These are phyloP conservation scores for Scrobipalpa atriplicella DNA, from an alignment of 2,888 invertebrate genomes.

Conservation along the genomic window DNA sequence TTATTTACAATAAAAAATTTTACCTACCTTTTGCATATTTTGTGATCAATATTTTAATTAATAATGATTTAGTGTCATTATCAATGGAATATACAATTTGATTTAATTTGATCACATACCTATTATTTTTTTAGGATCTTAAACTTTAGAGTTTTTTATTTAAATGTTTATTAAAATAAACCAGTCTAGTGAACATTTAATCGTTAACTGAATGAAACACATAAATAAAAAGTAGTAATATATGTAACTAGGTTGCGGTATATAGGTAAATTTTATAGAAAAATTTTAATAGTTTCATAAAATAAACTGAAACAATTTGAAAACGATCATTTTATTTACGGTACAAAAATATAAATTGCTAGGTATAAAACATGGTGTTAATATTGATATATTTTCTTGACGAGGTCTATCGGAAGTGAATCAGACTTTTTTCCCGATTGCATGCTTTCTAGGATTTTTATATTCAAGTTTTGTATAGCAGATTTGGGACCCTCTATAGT, in stretches of 20 bases:
- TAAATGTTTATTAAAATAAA: too few species aligned
- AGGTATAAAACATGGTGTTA: background rate
- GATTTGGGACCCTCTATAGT: slow-evolving; percentile 3
- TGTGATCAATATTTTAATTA: background rate
- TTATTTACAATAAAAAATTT: background rate
- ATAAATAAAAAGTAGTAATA: too few species aligned
- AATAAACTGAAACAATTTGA: background rate
- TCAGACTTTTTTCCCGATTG: background rate
- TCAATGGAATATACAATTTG: background rate
- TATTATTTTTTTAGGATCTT: too few species aligned
- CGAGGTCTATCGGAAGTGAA: background rate
- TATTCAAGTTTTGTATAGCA: background rate
- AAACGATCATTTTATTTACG: background rate
- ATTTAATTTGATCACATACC: too few species aligned
- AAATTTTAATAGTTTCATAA: background rate
- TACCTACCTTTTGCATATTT: background rate
- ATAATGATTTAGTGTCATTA: background rate
- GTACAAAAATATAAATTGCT: background rate
- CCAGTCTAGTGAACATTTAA: too few species aligned
- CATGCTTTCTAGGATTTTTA: background rate
- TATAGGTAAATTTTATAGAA: too few species aligned
- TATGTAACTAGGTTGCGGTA: too few species aligned
- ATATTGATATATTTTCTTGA: slow-evolving; percentile 9
- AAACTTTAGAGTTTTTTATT: too few species aligned
- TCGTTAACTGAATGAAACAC: too few species aligned